Evolutionary conservation across 2,113 vertebrate genomes (phyloP).

Genomic region (Phycodurus eques): DNA sequence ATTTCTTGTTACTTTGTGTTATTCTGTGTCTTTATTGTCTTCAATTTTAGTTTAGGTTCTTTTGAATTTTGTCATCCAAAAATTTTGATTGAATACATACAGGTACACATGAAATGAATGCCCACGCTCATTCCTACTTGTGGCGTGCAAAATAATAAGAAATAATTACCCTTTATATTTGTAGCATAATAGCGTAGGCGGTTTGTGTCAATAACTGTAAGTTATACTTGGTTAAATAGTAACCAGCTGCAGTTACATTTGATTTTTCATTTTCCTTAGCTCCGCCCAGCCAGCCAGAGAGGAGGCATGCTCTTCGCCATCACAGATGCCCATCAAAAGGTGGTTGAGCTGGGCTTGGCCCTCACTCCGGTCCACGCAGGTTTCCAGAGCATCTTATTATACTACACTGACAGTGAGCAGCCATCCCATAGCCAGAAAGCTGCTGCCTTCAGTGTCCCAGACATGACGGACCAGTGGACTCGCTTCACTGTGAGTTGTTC

Average conservation of each 20-base stretch:
- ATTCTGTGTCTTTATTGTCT: neutral
- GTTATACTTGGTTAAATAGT: neutral
- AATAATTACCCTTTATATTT: neutral
- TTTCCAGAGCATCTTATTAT: conserved; percentile 83
- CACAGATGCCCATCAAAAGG: conserved; percentile 86
- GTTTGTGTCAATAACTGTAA: neutral
- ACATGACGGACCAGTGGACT: conserved; percentile 90
- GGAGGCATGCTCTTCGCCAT: conserved; percentile 90
- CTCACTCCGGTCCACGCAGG: conserved; percentile 79
- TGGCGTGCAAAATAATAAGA: neutral
- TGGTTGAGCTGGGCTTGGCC: conserved; percentile 86
- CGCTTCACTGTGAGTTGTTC: conserved; percentile 72
- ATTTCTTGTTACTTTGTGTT: neutral
- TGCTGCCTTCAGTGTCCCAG: conserved; percentile 82
- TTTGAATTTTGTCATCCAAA: neutral
- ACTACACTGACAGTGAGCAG: conserved; percentile 81
- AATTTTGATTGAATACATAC: neutral
- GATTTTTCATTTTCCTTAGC: conserved; percentile 19
- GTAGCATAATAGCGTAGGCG: neutral
- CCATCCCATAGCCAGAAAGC: conserved; percentile 79
- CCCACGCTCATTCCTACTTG: neutral
- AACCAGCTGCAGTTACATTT: neutral
- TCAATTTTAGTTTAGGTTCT: neutral
- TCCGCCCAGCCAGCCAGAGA: conserved; percentile 68
- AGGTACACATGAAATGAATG: neutral